These are phyloP conservation scores for Coleophora flavipennella DNA, from an alignment of 2,888 invertebrate species.

Conservation along the genomic window DNA sequence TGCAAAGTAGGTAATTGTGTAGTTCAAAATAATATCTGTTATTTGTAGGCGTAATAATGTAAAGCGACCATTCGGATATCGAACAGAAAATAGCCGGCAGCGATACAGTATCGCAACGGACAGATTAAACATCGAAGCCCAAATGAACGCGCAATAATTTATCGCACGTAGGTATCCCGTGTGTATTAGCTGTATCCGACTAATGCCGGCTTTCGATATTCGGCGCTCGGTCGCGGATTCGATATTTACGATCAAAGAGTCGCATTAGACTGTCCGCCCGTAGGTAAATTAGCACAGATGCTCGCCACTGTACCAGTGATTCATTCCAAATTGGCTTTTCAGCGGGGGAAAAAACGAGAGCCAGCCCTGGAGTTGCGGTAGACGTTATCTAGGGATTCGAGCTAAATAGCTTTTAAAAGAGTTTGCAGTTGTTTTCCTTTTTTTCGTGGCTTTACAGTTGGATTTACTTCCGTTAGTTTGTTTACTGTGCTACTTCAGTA, in stretches of 20 bases:
- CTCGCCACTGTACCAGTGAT: constrained; percentile 69
- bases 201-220: constrained; percentile 72
- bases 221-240: constrained; percentile 66
- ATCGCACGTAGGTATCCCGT: constrained; percentile 56
- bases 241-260: constrained; percentile 65
- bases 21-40: neutral
- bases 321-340: constrained; percentile 73
- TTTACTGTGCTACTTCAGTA: neutral
- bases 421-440: constrained; percentile 41
- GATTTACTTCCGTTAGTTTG: constrained; percentile 2
- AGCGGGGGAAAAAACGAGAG: constrained; percentile 52
- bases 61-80: constrained; percentile 18
- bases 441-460: constrained; percentile 21
- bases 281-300: constrained; percentile 74
- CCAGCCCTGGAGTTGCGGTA: constrained; percentile 42
- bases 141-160: constrained; percentile 72
- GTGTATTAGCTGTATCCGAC: constrained; percentile 73
- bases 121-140: constrained; percentile 71
- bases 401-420: constrained; percentile 63
- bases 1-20: too few relatives aligned
- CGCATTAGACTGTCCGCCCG: constrained; percentile 71
- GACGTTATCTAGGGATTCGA: constrained; percentile 52
- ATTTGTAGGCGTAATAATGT: neutral
- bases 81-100: constrained; percentile 44
- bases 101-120: constrained; percentile 48